Conservation (phyloP, 2,888 invertebrate species). For the Agrochola lota region DNA sequence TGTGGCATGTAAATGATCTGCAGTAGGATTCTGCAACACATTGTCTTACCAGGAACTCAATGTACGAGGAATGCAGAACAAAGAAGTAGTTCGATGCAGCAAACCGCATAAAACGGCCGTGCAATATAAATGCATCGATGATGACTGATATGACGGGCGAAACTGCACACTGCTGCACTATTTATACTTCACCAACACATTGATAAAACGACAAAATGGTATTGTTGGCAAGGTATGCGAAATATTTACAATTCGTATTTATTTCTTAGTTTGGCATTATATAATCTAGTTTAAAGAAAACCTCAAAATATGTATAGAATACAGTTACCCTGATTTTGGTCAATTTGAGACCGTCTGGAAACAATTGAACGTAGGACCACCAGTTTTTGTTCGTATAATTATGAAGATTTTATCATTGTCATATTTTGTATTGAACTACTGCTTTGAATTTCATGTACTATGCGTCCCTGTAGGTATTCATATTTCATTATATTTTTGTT, state of each 20-base stretch:
- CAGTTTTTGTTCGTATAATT: background rate
- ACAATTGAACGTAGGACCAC: background rate
- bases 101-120: constrained; percentile 70
- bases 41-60: constrained; percentile 87
- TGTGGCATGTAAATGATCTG: constrained; percentile 24
- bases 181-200: constrained; percentile 37
- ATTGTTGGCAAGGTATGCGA: background rate
- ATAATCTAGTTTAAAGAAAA: background rate
- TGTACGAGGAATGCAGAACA: constrained; percentile 85
- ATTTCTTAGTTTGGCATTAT: background rate
- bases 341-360: background rate
- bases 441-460: background rate
- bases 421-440: background rate
- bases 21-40: constrained; percentile 62
- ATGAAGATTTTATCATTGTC: no score
- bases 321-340: background rate
- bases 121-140: constrained; percentile 69
- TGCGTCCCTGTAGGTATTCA: background rate
- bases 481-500: background rate
- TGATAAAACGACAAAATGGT: constrained; percentile 20
- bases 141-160: constrained; percentile 62
- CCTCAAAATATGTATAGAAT: no score
- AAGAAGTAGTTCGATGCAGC: constrained; percentile 77
- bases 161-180: constrained; percentile 56
- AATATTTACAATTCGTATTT: background rate